Evolutionary conservation across 2,113 vertebrate species (phyloP), one percentile per base, ranked within the genome.

Genomic region (Pao palembangensis): DNA sequence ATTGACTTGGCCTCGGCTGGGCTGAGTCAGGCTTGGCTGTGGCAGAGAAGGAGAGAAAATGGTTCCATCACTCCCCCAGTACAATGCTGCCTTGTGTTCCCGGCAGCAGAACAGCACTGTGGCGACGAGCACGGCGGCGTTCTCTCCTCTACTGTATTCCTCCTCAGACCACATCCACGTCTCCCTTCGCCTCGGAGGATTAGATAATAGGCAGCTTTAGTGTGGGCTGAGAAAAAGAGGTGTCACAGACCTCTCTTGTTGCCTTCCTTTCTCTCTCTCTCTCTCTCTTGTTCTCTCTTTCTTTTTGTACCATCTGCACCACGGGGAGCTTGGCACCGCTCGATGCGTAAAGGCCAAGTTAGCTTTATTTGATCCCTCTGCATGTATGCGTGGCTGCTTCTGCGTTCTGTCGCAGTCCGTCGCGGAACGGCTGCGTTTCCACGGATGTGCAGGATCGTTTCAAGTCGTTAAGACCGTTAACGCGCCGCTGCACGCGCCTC

Each of bases 171-270:
- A 17, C 61, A 44, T 64, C 79, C 66, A 65, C 60, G 43, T 70
- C 75, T 66, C 63, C 64, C 55, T 41, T 18, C 79, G 79, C 78
- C 72, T 76, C 53, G 69, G 83, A 84, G 67, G 81, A 83, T 86
- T 87, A 86, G 82, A 88, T 89, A 89, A 89, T 85, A 81, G 84
- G 81, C 88, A 88, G 86, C 85, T 88, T 85, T 88, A 81, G 85
- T 86, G 86, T 88, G 81, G 88, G 86, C 76, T 79, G 85, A 79
- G 81, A 84, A 60, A 75, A 61, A 88, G 85, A 88, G 82, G 88
- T 87, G 83, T 79, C 84, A 84, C 79, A 84, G 85, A 84, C 82
- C 86, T 85, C 83, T 80, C 72, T 83, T 63, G 58, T 78, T 73
- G 63, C 72, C 52, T 17, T 58, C 50, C 25, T 42, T 48, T 68